Evolutionary conservation across 2,113 vertebrate genomes (phyloP), one percentile per base, ranked within the genome.

Genomic region (Campylomormyrus numenius): DNA sequence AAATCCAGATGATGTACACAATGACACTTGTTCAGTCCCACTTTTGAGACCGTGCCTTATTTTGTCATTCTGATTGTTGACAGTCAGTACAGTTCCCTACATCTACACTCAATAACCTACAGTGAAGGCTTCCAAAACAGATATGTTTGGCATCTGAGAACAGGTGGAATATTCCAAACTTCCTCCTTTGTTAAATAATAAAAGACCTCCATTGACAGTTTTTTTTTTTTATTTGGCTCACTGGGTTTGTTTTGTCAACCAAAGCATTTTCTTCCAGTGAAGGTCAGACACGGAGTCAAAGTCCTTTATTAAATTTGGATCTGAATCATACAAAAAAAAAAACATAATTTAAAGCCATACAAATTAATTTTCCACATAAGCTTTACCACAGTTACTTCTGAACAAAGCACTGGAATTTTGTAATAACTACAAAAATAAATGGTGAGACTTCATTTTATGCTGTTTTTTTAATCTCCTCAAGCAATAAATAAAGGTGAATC

Each of bases 131-230:
- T 89, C 89, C 42, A 35, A 83, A 83, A 84, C 27, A 85, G 19
- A n/a, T 77, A 9, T 39, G 19, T 70, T 42, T 80, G 85, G 50
- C 50, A 87, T 56, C 50, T 87, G 17, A 87, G 85, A 87, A 87
- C 48, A 87, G 85, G 85, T 56, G 27, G 49, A 87, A 39, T 87
- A n/a, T 53, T 87, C 85, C 50, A 27, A 87, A 87, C 48, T 56
- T 56, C 85, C 39, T 39, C 50, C 85, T 87, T 87, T 87, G 85
- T 87, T 56, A 87, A 87, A 87, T 87, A 56, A 87, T 87, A 53
- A 87, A 87, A 53, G 27, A 39, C 31, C 85, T 53, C 53, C 50
- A 39, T 35, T 87, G 85, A 56, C 85, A 56, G 5, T 35, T 87
- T 31, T 87, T 39, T 53, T 53, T 53, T 19, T 19, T 53, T 53